These are phyloP conservation scores for Griposia aprilina DNA, from an alignment of 2,888 invertebrate species.

Conservation along the genomic window DNA sequence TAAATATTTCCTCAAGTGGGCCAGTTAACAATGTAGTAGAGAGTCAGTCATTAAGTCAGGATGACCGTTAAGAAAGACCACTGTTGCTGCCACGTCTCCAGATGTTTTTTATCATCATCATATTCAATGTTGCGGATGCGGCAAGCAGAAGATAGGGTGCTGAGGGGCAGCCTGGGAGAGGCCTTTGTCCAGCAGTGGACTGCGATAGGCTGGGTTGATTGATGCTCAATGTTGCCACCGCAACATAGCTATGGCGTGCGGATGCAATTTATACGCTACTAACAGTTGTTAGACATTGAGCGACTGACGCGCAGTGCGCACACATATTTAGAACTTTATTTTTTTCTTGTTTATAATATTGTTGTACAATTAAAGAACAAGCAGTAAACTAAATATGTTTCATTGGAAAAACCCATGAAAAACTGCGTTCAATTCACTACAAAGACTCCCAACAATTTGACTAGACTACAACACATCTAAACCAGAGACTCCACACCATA, in stretches of 20 bases:
- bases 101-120: not conserved
- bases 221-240: not conserved
- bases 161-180: not conserved
- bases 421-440: not conserved
- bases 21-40: not conserved
- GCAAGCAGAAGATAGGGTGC: not conserved
- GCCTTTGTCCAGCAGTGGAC: not conserved
- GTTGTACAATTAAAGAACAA: not conserved
- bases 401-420: not conserved
- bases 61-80: not conserved
- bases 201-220: not conserved
- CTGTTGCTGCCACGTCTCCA: not conserved
- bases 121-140: not conserved
- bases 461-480: not conserved
- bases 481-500: constrained; percentile 1
- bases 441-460: not conserved
- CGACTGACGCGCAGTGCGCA: not conserved
- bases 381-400: not conserved
- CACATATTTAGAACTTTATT: not conserved
- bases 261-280: not conserved
- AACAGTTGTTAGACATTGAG: not conserved
- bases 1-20: no score
- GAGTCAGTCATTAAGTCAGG: not conserved
- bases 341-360: not conserved
- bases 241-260: not conserved